Evolutionary conservation across 2,797 vertebrate genomes (phyloP).

Genomic region (Lateolabrax maculatus): DNA sequence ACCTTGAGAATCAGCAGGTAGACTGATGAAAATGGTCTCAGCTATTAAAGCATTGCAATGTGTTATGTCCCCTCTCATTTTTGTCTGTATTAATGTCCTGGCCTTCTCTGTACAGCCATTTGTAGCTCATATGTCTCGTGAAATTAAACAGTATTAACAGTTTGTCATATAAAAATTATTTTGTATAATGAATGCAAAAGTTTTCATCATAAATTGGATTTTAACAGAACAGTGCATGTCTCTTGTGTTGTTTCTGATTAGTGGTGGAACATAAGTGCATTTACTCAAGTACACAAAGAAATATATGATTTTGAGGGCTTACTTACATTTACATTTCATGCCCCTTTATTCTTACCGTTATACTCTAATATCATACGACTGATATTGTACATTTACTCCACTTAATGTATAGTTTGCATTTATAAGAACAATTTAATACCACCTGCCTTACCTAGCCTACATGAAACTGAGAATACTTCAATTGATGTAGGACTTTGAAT

Average conservation of each 20-base stretch:
- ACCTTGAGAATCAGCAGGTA: constrained; percentile 2
- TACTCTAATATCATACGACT: too few relatives aligned
- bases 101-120: neutral
- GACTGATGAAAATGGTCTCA: constrained; percentile 4
- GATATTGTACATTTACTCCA: too few relatives aligned
- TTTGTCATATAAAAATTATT: neutral
- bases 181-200: neutral
- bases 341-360: neutral
- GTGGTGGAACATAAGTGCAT: neutral
- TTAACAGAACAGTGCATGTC: neutral
- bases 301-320: neutral
- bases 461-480: neutral
- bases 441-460: too few relatives aligned
- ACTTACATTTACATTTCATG: neutral
- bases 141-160: too few relatives aligned
- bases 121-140: too few relatives aligned
- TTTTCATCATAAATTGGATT: neutral
- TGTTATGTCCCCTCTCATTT: neutral
- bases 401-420: too few relatives aligned
- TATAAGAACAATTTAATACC: too few relatives aligned
- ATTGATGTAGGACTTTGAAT: too few relatives aligned
- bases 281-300: neutral
- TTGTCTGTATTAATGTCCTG: neutral
- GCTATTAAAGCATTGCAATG: neutral
- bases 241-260: neutral